phyloP scores from a whole-genome alignment of 2,888 invertebrate genomes.

The Drosophila limbata region DNA sequence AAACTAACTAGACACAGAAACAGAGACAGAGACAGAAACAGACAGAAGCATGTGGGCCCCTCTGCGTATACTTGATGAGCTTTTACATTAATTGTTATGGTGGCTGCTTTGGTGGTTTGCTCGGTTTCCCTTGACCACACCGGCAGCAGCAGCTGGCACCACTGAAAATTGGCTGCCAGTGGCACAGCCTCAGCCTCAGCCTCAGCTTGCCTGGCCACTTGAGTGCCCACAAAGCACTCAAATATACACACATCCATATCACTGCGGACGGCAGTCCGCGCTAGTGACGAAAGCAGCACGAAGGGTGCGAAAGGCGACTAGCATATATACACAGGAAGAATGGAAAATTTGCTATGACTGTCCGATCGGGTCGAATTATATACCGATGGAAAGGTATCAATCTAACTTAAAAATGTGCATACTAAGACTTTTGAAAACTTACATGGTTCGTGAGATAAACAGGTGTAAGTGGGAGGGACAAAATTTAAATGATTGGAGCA shows the following conservation, averaged over 20 bases:
- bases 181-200: conserved; percentile 11
- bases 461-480: no score
- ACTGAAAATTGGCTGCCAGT: conserved; percentile 61
- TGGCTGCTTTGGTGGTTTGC: conserved; percentile 51
- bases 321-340: no score
- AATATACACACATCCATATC: conserved; percentile 17
- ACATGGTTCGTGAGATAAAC: no score
- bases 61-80: conserved; percentile 63
- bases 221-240: conserved; percentile 68
- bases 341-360: no score
- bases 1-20: conserved; percentile 26
- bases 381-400: no score
- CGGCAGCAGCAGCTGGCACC: conserved; percentile 35
- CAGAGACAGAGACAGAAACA: background rate
- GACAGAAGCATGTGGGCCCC: conserved; percentile 25
- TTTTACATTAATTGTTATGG: conserved; percentile 78
- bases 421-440: no score
- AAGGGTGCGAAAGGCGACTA: no score
- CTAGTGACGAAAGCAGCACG: no score
- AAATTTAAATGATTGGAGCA: no score
- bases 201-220: conserved; percentile 55
- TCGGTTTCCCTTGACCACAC: conserved; percentile 42
- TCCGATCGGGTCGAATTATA: no score
- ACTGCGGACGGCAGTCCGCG: no score
- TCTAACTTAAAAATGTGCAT: no score